Conservation (phyloP, 1,140 invertebrate species). For the Calliopsis andreniformis region DNA sequence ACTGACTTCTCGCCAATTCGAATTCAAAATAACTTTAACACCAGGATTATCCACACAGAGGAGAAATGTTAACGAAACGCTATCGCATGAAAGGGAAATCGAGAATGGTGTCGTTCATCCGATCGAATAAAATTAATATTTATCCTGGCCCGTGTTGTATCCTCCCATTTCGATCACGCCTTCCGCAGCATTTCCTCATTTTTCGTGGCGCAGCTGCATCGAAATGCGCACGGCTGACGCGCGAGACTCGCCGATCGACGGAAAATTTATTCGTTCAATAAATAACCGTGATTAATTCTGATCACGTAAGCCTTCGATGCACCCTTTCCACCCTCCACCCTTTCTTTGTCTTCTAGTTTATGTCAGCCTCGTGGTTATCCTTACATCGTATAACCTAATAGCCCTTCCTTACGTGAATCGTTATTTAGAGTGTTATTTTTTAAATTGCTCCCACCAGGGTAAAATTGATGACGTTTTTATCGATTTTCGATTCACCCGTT, state of each 20-base stretch:
- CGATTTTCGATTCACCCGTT: slow-evolving; percentile 24
- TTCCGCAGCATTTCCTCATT: slow-evolving; percentile 25
- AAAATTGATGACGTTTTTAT: not conserved
- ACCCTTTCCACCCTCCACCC: not conserved
- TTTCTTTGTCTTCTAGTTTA: slow-evolving; percentile 1
- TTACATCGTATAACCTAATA: slow-evolving; percentile 55
- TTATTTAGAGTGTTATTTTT: slow-evolving; percentile 30
- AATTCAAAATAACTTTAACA: too few relatives aligned
- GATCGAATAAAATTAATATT: slow-evolving; percentile 44
- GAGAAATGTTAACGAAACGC: slow-evolving; percentile 6
- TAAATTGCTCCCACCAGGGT: not conserved
- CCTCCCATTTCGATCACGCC: slow-evolving; percentile 13
- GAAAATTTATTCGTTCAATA: slow-evolving; percentile 61
- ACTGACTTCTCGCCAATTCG: too few relatives aligned
- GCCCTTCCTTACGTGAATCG: not conserved
- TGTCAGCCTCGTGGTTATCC: slow-evolving; percentile 22
- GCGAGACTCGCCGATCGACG: slow-evolving; percentile 47
- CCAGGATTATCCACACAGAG: too few relatives aligned
- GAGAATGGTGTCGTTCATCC: not conserved
- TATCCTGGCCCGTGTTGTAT: not conserved
- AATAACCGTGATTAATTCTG: slow-evolving; percentile 65
- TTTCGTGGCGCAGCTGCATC: slow-evolving; percentile 56
- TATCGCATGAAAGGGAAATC: not conserved
- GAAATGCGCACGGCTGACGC: slow-evolving; percentile 26
- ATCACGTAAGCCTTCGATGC: slow-evolving; percentile 57